A percentile compares a stretch with the other conserved stretches of the same genome.
phyloP scores from a whole-genome alignment of 2,888 invertebrate species.

The Apamea anceps region DNA sequence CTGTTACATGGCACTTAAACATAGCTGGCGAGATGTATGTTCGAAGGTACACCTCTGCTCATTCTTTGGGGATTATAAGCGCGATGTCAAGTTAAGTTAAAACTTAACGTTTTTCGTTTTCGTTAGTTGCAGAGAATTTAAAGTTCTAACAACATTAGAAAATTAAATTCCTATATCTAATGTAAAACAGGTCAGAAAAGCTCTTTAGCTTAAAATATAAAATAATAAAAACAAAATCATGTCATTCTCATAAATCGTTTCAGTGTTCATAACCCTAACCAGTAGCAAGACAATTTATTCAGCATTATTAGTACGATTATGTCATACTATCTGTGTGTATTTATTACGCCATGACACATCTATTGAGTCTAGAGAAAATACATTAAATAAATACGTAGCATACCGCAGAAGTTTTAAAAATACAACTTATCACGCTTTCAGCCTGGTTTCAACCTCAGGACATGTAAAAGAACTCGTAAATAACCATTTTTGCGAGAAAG shows the following conservation, averaged over 20 bases:
- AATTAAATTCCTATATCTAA: background rate
- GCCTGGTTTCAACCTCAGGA: slow-evolving; percentile 43
- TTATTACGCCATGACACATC: slow-evolving; percentile 23
- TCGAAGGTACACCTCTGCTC: background rate
- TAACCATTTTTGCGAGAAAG: slow-evolving; percentile 32
- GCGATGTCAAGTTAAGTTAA: no score
- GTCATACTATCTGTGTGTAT: slow-evolving; percentile 32
- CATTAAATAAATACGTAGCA: slow-evolving; percentile 4
- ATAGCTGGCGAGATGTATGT: no score
- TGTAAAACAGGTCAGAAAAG: slow-evolving; percentile 26
- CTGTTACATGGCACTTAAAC: background rate
- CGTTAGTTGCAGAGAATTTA: no score
- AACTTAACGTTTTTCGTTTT: background rate
- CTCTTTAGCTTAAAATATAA: background rate
- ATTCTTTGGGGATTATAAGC: background rate
- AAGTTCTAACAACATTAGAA: background rate
- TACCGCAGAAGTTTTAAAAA: slow-evolving; percentile 10
- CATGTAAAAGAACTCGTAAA: slow-evolving; percentile 52
- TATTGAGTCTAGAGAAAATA: slow-evolving; percentile 26
- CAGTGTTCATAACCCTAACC: slow-evolving; percentile 2
- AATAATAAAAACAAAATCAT: slow-evolving; percentile 20
- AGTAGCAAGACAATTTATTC: slow-evolving; percentile 16
- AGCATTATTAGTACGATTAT: slow-evolving; percentile 25
- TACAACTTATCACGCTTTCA: slow-evolving; percentile 16
- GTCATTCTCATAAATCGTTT: slow-evolving; percentile 36